Evolutionary conservation across 2,888 invertebrate genomes (phyloP).

Genomic region (Apamea monoglypha): DNA sequence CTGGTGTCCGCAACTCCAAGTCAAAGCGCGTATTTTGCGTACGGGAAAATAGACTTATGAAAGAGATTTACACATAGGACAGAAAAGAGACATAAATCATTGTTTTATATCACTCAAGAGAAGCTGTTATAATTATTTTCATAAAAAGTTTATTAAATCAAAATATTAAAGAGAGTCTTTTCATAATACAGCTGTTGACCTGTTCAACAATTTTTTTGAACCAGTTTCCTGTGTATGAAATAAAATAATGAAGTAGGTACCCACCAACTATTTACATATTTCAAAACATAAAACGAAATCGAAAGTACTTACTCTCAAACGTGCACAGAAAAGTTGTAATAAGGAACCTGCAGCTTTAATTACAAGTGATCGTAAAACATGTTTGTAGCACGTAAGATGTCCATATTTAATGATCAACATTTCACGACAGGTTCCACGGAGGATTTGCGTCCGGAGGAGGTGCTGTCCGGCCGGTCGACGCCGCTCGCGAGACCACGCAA

Average conservation of each 20-base stretch:
- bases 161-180: background rate
- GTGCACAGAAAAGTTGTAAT: conserved; percentile 20
- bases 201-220: background rate
- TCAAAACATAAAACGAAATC: conserved; percentile 17
- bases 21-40: background rate
- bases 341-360: conserved; percentile 33
- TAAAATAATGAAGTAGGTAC: background rate
- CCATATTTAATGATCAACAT: conserved; percentile 52
- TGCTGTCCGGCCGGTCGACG: conserved; percentile 92
- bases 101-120: too few relatives aligned
- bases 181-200: background rate
- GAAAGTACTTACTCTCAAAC: conserved; percentile 23
- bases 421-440: conserved; percentile 84
- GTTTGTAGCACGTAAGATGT: conserved; percentile 46
- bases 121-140: too few relatives aligned
- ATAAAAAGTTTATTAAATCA: background rate
- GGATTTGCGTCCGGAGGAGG: conserved; percentile 85
- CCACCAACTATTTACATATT: background rate
- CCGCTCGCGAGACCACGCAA: conserved; percentile 93
- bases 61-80: background rate
- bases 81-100: background rate
- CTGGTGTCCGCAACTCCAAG: background rate
- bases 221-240: background rate
- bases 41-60: background rate
- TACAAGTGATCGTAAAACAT: conserved; percentile 38